Evolutionary conservation across 1,140 invertebrate genomes (phyloP).

Genomic region (Paraescarpia echinospica): DNA sequence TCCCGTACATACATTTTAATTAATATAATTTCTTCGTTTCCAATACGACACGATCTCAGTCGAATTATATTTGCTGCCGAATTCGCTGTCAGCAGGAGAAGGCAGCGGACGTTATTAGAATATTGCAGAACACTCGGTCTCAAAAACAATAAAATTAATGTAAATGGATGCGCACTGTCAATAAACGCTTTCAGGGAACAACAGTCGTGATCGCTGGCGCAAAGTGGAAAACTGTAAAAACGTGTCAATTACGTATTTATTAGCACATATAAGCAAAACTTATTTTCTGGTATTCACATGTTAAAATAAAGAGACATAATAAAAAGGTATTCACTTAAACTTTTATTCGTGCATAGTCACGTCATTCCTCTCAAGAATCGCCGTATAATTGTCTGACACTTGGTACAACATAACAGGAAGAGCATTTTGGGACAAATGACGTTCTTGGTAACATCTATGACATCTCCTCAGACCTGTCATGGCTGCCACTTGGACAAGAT

Average conservation of each 20-base stretch:
- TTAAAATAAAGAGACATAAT: no score
- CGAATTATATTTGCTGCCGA: no score
- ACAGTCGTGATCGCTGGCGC: background rate
- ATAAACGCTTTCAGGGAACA: background rate
- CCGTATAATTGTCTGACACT: background rate
- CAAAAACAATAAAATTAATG: background rate
- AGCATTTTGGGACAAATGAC: background rate
- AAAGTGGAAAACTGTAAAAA: background rate
- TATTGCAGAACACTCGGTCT: background rate
- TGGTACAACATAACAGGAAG: background rate
- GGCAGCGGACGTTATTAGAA: no score
- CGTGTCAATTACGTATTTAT: background rate
- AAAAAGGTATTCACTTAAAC: background rate
- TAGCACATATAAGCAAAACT: background rate
- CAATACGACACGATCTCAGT: no score
- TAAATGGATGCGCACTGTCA: background rate
- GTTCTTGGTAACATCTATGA: background rate
- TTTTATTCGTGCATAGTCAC: background rate
- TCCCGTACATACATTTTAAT: no score
- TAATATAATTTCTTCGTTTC: no score
- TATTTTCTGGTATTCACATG: no score
- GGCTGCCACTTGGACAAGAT: background rate
- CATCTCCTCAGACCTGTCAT: background rate
- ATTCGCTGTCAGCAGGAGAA: no score
- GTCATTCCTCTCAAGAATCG: background rate